These are phyloP conservation scores for Phrynocephalus vlangalii DNA, from an alignment of 2,797 vertebrate genomes.

Conservation along the genomic window DNA sequence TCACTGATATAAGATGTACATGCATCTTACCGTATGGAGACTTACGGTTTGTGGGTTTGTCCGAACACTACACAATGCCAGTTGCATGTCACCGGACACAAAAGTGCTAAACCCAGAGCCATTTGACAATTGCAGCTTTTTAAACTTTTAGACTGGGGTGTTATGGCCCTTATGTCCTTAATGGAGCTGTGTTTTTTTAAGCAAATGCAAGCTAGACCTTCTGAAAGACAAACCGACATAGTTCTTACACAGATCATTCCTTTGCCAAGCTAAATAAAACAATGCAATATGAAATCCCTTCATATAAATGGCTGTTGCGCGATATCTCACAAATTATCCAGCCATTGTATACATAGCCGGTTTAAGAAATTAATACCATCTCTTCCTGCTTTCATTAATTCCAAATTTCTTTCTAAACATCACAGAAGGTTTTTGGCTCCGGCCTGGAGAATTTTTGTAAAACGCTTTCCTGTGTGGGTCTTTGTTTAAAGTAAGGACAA, in stretches of 20 bases:
- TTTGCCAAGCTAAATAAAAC: slow-evolving; percentile 6
- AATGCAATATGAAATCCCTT: neutral
- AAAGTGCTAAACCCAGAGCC: neutral
- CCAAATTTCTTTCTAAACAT: slow-evolving; percentile 44
- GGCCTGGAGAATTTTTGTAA: slow-evolving; percentile 33
- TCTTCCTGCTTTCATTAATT: slow-evolving; percentile 49
- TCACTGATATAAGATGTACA: too few species aligned
- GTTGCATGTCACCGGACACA: neutral
- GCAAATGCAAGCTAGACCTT: neutral
- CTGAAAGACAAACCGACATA: neutral
- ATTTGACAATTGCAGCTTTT: neutral
- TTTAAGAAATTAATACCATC: neutral
- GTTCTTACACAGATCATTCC: neutral
- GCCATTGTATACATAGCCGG: neutral
- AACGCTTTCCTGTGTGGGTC: neutral
- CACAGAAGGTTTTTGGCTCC: slow-evolving; percentile 44
- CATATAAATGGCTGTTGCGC: neutral
- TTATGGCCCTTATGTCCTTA: too few species aligned
- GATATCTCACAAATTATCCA: neutral
- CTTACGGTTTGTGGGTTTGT: neutral
- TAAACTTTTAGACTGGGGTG: neutral
- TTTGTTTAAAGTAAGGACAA: slow-evolving; percentile 8
- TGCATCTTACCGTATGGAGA: neutral
- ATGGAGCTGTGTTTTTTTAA: neutral
- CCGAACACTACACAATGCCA: too few species aligned